A percentile compares a stretch with the other conserved stretches of the same genome.
Conservation (phyloP, 2,797 vertebrate genomes). For the Chelmon rostratus region DNA sequence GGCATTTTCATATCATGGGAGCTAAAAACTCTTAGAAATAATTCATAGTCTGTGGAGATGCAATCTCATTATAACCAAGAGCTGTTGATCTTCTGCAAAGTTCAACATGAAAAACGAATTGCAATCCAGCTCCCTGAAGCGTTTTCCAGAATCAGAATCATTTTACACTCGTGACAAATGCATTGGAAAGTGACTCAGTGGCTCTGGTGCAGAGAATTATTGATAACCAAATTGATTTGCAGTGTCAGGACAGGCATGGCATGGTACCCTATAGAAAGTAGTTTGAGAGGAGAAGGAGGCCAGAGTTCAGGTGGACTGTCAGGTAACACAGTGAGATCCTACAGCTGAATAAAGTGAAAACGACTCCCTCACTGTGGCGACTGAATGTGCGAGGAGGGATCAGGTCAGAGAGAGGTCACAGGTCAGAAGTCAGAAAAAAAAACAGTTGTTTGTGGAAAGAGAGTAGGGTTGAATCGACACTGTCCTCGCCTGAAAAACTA, state of each 20-base stretch:
- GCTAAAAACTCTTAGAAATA: conserved; percentile 63
- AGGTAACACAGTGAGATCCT: conserved; percentile 5
- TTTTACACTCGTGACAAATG: conserved; percentile 38
- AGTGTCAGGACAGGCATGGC: background rate
- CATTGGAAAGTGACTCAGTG: conserved; percentile 15
- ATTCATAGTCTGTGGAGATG: conserved; percentile 61
- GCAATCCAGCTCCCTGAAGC: conserved; percentile 45
- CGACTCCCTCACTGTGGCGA: background rate
- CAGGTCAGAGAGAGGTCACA: too few species aligned
- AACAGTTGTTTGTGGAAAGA: background rate
- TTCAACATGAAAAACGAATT: conserved; percentile 66
- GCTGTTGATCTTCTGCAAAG: conserved; percentile 67
- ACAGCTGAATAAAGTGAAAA: conserved; percentile 11
- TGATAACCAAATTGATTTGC: conserved; percentile 31
- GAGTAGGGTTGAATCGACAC: background rate
- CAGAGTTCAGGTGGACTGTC: background rate
- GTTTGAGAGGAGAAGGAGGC: background rate
- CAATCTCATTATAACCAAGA: conserved; percentile 70
- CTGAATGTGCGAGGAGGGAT: background rate
- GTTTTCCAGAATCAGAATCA: conserved; percentile 30
- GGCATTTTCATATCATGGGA: conserved; percentile 68
- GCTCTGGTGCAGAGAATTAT: conserved; percentile 9
- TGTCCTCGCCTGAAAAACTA: background rate
- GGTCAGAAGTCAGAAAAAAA: background rate
- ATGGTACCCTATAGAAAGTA: background rate